Conservation (phyloP, 1,140 invertebrate species). For the Leptonema lineaticorne region DNA sequence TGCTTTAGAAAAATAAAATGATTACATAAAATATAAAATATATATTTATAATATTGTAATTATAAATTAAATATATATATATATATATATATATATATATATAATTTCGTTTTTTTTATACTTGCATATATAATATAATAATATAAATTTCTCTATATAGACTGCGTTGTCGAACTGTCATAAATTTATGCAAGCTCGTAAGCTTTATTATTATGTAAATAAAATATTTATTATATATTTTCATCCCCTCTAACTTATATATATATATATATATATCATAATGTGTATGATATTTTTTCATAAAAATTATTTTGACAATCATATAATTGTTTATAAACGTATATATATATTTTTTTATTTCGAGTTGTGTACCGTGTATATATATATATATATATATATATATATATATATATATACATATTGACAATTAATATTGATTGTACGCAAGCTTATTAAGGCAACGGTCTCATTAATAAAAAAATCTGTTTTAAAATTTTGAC, state of each 20-base stretch:
- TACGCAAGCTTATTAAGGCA: too few relatives aligned
- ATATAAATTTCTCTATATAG: too few relatives aligned
- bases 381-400: neutral
- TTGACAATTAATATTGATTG: too few relatives aligned
- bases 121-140: neutral
- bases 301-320: conserved; percentile 10
- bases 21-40: conserved; percentile 1
- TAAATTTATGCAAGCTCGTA: too few relatives aligned
- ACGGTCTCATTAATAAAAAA: too few relatives aligned
- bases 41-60: too few relatives aligned
- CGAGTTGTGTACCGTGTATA: neutral
- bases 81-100: neutral
- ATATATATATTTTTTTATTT: neutral
- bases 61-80: too few relatives aligned
- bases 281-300: neutral
- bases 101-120: conserved; percentile 7
- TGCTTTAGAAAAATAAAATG: conserved; percentile 22
- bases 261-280: neutral
- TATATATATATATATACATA: neutral
- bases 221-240: neutral
- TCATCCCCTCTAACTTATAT: neutral
- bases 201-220: neutral
- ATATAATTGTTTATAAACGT: neutral
- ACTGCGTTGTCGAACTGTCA: too few relatives aligned
- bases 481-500: too few relatives aligned